Evolutionary conservation across 1,140 invertebrate genomes (phyloP), one percentile per base, ranked within the genome.

Genomic region (Oedothorax gibbosus): DNA sequence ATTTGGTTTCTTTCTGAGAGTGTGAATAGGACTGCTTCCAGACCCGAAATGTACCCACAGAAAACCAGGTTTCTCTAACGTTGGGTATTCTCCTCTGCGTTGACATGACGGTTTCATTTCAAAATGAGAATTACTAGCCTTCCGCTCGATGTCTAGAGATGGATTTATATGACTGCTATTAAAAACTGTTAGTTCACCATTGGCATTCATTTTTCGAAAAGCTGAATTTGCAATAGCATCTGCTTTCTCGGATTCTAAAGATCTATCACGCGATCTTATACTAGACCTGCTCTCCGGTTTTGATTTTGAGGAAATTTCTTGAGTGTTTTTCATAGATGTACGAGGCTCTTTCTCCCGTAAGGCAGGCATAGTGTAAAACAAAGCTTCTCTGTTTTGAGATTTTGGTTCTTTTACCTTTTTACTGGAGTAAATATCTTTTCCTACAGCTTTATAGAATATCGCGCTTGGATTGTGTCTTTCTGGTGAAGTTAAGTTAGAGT

Each of bases 21-120:
- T 78, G 64, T 73, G 72, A 12, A 85, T 71, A 1, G 83, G 83
- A 21, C 83, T 85, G 18, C 83, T 85, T 0, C 75, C 75, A 14
- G 83, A 85, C 54, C 83, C 83, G 14, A 85, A 85, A 62, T 85
- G 83, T 3, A 85, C 83, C 83, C 83, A 85, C 20, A 85, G 35
- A 53, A 85, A 85, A 15, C 83, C 83, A 0, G 83, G 75, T 35
- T 85, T 85, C n/a, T 85, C 83, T 20, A 85, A 71, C n/a, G 21
- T 85, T 9, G 83, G 64, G 18, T 84, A 84, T 9, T 85, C 73
- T 0, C 73, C 65, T 2, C 66, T 21, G 50, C 69, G 14, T n/a
- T 73, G 65, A 21, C 20, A 69, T 14, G 65, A 49, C 12, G 12
- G 49, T 53, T 62, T 69, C 7, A 10, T 18, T 7, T 68, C 64